phyloP scores from a whole-genome alignment of 2,797 vertebrate species.

The Myripristis murdjan region DNA sequence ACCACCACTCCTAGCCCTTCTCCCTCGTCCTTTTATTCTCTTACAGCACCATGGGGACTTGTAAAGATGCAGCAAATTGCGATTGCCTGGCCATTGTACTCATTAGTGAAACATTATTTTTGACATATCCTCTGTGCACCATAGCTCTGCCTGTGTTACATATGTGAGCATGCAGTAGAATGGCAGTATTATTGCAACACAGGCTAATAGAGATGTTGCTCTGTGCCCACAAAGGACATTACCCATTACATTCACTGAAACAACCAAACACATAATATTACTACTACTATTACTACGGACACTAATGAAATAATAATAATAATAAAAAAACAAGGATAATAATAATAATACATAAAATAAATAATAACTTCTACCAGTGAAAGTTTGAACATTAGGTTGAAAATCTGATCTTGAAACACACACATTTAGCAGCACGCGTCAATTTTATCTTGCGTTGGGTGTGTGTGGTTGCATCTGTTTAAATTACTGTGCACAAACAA shows the following conservation, averaged over 20 bases:
- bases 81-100: constrained; percentile 11
- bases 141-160: background rate
- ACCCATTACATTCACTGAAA: no score
- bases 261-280: no score
- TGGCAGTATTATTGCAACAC: no score
- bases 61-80: constrained; percentile 20
- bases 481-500: constrained; percentile 39
- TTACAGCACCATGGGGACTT: constrained; percentile 25
- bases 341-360: no score
- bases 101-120: background rate
- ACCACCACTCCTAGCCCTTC: constrained; percentile 44
- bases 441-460: constrained; percentile 24
- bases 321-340: no score
- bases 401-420: background rate
- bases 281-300: no score
- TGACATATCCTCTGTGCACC: background rate
- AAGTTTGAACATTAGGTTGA: background rate
- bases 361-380: no score
- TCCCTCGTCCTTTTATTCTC: constrained; percentile 40
- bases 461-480: constrained; percentile 22
- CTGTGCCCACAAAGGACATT: no score
- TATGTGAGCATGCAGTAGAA: background rate
- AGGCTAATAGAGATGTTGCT: no score
- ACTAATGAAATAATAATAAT: no score
- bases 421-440: background rate